phyloP scores from a whole-genome alignment of 2,888 invertebrate species.

The Ashinkailepas kermadecensis region DNA sequence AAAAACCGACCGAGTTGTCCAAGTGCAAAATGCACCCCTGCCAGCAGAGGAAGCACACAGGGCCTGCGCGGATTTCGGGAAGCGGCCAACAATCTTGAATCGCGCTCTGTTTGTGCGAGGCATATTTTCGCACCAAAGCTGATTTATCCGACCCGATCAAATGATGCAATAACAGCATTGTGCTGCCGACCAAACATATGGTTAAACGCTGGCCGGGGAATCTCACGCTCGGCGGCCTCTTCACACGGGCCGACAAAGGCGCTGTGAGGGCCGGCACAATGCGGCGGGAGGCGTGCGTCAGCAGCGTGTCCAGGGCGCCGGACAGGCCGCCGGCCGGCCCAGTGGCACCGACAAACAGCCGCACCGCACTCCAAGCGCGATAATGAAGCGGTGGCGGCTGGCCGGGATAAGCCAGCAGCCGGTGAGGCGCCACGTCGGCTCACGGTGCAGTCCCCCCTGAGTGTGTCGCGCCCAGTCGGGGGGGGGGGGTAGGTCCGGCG shows the following conservation, averaged over 20 bases:
- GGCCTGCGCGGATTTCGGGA: not conserved
- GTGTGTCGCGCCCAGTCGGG: too few species aligned
- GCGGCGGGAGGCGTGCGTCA: not conserved
- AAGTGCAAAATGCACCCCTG: not conserved
- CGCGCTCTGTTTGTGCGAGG: not conserved
- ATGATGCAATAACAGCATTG: slow-evolving; percentile 20
- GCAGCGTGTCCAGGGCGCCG: not conserved
- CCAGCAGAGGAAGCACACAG: not conserved
- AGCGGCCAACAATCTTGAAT: not conserved
- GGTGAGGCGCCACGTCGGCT: too few species aligned
- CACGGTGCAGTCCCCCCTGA: too few species aligned
- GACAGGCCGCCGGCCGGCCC: not conserved
- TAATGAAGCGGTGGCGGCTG: not conserved
- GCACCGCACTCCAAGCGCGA: not conserved
- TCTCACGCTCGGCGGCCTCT: not conserved
- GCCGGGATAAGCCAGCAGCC: too few species aligned
- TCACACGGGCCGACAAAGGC: not conserved
- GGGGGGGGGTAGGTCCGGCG: too few species aligned
- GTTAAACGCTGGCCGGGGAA: not conserved
- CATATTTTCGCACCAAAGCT: slow-evolving; percentile 1
- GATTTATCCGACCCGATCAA: slow-evolving; percentile 8
- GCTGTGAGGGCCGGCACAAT: too few species aligned
- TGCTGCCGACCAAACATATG: not conserved
- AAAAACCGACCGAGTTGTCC: not conserved
- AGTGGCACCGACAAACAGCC: not conserved